Percentiles rank a stretch among this genome's conserved stretches.
Evolutionary conservation across 30 jellyfish, hydroid and myxozoan species (phyloP).

Genomic region (Hydractinia echinata): DNA sequence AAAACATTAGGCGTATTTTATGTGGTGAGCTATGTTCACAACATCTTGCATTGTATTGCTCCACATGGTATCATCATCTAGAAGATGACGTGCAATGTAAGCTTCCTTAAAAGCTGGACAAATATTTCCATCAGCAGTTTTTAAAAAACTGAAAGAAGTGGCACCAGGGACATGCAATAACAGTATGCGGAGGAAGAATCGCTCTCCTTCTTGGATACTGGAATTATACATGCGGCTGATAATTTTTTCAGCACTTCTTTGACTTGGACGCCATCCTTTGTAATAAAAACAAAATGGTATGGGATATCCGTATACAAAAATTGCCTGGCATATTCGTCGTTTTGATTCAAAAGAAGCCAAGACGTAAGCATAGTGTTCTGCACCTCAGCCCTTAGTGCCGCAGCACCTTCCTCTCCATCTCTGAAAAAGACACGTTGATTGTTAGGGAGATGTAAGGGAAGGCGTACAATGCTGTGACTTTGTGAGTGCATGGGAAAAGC

Average conservation of each 20-base stretch:
- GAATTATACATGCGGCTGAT: conserved; percentile 51
- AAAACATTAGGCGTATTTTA: too few relatives aligned
- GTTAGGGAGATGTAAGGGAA: too few relatives aligned
- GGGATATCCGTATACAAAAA: conserved; percentile 48
- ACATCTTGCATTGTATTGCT: too few relatives aligned
- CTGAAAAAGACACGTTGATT: too few relatives aligned
- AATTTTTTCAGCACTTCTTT: conserved; percentile 28
- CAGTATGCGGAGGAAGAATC: conserved; percentile 31
- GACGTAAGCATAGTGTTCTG: conserved; percentile 53
- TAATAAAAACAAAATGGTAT: conserved; percentile 20
- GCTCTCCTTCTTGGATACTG: conserved; percentile 36
- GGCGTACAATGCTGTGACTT: too few relatives aligned
- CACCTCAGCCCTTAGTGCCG: background rate
- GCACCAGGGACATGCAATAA: conserved; percentile 47
- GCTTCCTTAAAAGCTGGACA: too few relatives aligned
- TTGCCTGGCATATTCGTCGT: conserved; percentile 30
- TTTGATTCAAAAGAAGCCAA: conserved; percentile 35
- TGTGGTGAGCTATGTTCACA: too few relatives aligned
- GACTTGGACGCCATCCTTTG: conserved; percentile 25
- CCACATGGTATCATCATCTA: conserved; percentile 50
- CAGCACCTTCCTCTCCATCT: conserved; percentile 30
- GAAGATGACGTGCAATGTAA: conserved; percentile 34
- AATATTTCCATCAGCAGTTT: too few relatives aligned
- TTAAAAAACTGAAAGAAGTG: conserved; percentile 58
- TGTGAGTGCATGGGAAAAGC: too few relatives aligned